phyloP scores from a whole-genome alignment of 1,140 invertebrate species.

The Zaprionus ghesquierei region DNA sequence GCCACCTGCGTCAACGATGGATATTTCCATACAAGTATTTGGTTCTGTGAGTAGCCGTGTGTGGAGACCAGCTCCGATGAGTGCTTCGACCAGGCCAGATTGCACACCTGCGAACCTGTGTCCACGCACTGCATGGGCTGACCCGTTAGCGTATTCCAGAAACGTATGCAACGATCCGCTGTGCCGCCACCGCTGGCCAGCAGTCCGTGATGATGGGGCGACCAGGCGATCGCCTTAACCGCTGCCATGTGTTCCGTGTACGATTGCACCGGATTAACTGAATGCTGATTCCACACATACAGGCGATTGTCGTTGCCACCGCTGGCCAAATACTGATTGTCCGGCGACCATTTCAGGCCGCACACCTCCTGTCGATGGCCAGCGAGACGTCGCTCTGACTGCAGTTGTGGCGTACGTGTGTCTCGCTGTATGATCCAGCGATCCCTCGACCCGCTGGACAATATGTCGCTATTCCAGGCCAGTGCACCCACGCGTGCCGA shows the following conservation, averaged over 20 bases:
- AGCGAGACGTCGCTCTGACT: conserved; percentile 90
- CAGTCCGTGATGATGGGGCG: conserved; percentile 98
- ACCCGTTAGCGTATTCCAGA: conserved; percentile 99
- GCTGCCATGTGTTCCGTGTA: conserved; percentile 99
- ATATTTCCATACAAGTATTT: conserved; percentile 99
- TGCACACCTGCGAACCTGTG: conserved; percentile 99
- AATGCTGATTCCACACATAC: conserved; percentile 98
- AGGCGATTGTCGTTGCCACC: conserved; percentile 99
- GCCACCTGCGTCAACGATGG: conserved; percentile 97
- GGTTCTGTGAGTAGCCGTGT: conserved; percentile 99
- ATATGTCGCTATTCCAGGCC: conserved; percentile 98
- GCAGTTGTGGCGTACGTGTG: conserved; percentile 92
- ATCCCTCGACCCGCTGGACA: conserved; percentile 98
- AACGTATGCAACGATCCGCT: conserved; percentile 98
- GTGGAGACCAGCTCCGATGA: conserved; percentile 99
- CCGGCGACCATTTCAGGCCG: conserved; percentile 99
- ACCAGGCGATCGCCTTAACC: conserved; percentile 99
- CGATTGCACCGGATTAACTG: conserved; percentile 94
- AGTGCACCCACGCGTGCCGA: conserved; percentile 96
- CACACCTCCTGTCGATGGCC: conserved; percentile 99
- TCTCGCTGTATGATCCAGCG: conserved; percentile 97
- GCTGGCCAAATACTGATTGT: conserved; percentile 98
- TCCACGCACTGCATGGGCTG: conserved; percentile 99
- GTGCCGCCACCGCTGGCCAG: conserved; percentile 99
- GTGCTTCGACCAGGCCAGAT: conserved; percentile 99